Base-by-base conservation (phyloP, 2,888 invertebrate species). In the Ischnus inquisitorius region DNA sequence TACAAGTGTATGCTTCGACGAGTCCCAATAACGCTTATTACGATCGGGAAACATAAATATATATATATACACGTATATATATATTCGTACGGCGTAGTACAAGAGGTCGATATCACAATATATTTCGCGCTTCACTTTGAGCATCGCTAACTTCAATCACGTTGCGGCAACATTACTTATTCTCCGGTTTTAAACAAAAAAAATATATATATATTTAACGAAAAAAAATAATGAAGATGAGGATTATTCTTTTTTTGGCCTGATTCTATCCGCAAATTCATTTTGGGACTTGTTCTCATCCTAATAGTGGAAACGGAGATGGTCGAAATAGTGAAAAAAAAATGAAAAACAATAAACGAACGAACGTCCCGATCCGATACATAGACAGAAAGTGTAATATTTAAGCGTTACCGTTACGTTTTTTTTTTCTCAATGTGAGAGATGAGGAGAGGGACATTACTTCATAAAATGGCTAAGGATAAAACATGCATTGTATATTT, bases 381-480 rank as follows among this genome's bases (percentile, higher is more conserved):
- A 72, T 54, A 74, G 80, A 60, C 57, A 46, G 72, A 83, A 67
- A 62, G 57, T 60, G 69, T 78, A 67, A 67, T 74, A 64, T 75
- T 72, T 60, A 79, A 79, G 79, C 76, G 48, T 80, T 72, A 75
- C 71, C 68, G 75, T 78, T 79, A 82, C 67, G 77, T 85, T 79
- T 64, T 62, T 71, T 69, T 65, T 65, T 83, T 82, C 85, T 87
- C 84, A 83, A 85, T 86, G 85, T 85, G 85, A 86, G 81, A 87
- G 83, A 86, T 71, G 87, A 85, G 87, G 87, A 87, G 86, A 88
- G 90, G 89, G 90, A 89, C 89, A 89, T 90, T 89, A 90, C 89
- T 90, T 90, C 89, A 90, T 91, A 89, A 90, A 92, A 91, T 90
- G 88, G 90, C 90, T 91, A 91, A 91, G 89, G 89, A 91, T 91